phyloP scores from a whole-genome alignment of 1,140 invertebrate genomes.

The Pachypeltis micranthus region DNA sequence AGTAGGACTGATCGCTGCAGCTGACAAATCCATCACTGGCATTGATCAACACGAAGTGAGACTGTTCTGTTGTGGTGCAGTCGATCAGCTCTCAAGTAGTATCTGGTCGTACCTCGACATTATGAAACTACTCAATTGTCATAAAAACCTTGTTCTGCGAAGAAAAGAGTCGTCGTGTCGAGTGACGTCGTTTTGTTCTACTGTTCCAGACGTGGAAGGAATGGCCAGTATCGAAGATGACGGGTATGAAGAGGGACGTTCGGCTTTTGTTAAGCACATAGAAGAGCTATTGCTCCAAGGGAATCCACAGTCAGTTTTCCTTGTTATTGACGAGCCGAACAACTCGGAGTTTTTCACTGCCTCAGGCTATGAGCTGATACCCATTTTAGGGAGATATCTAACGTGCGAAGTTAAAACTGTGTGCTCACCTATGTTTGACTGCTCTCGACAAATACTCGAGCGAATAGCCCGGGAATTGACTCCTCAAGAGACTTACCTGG shows the following conservation, averaged over 20 bases:
- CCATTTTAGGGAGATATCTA: not conserved
- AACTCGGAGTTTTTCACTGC: not conserved
- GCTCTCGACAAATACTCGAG: not conserved
- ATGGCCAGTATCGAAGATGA: constrained; percentile 9
- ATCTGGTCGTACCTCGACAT: too few species aligned
- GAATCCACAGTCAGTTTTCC: not conserved
- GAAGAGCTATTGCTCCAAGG: not conserved
- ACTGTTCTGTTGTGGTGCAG: too few species aligned
- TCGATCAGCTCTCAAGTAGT: too few species aligned
- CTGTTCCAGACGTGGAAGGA: not conserved
- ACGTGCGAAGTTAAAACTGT: not conserved
- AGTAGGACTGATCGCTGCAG: too few species aligned
- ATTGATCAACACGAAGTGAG: too few species aligned
- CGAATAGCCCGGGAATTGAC: not conserved
- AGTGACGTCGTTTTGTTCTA: not conserved
- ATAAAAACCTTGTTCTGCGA: too few species aligned
- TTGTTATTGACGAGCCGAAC: not conserved
- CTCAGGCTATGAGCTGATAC: not conserved
- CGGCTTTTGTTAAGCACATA: not conserved
- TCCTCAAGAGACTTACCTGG: not conserved
- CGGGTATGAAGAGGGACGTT: constrained; percentile 1
- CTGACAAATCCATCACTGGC: too few species aligned
- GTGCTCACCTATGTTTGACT: not conserved
- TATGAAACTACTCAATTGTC: too few species aligned
- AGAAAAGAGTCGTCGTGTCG: too few species aligned